A percentile compares a stretch with the other conserved stretches of the same genome.
These are phyloP conservation scores for Boloria euphrosyne DNA, from an alignment of 2,888 invertebrate species.

Conservation along the genomic window DNA sequence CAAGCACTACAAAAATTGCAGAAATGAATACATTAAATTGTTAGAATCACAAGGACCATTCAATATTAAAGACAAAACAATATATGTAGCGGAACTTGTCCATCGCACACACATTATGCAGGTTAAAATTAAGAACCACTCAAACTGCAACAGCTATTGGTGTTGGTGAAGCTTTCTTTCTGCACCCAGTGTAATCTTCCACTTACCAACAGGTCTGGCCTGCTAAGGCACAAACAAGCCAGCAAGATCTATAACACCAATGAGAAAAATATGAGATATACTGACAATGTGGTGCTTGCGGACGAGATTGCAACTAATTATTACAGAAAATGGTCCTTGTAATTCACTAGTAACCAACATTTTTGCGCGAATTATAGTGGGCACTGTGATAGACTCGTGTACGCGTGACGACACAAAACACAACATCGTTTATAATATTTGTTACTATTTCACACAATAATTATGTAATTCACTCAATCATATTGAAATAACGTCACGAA, in stretches of 20 bases:
- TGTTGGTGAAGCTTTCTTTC: constrained; percentile 66
- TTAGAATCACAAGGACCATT: constrained; percentile 83
- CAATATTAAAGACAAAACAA: constrained; percentile 70
- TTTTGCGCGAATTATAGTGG: constrained; percentile 77
- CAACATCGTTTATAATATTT: constrained; percentile 55
- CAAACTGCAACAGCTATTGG: constrained; percentile 72
- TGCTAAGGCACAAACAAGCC: constrained; percentile 88
- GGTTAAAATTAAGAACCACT: constrained; percentile 72
- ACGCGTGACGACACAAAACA: constrained; percentile 59
- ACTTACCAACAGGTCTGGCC: constrained; percentile 89
- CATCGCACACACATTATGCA: constrained; percentile 79
- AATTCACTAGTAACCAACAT: constrained; percentile 74
- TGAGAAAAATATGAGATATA: constrained; percentile 73
- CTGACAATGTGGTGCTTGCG: constrained; percentile 74
- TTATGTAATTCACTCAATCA: constrained; percentile 72
- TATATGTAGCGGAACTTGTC: constrained; percentile 55
- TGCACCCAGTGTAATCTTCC: constrained; percentile 70
- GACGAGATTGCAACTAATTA: constrained; percentile 67
- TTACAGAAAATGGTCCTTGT: constrained; percentile 79
- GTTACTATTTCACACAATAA: constrained; percentile 57
- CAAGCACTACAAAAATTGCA: constrained; percentile 46
- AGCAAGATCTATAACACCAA: constrained; percentile 88
- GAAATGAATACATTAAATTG: constrained; percentile 50
- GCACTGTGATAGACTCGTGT: constrained; percentile 54
- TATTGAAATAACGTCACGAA: constrained; percentile 61